Percentiles rank a stretch among this genome's conserved stretches.
These are phyloP conservation scores for Lucilia cuprina DNA, from an alignment of 1,140 invertebrate species.

Conservation along the genomic window DNA sequence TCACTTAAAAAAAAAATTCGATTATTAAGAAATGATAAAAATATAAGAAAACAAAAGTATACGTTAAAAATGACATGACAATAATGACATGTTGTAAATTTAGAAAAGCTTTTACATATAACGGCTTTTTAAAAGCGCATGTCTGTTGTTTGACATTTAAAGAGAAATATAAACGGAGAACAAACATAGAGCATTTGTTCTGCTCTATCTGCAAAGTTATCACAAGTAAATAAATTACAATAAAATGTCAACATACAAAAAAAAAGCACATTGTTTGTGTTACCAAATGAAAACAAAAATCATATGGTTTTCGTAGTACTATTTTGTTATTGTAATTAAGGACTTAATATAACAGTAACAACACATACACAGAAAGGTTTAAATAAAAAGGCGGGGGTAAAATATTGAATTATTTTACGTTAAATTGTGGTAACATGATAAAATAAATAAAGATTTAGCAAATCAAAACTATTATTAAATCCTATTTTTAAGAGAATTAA, in stretches of 20 bases:
- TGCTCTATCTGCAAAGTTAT: neutral
- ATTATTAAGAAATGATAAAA: neutral
- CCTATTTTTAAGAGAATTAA: too few relatives aligned
- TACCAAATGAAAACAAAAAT: conserved; percentile 31
- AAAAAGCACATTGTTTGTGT: neutral
- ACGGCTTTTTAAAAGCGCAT: neutral
- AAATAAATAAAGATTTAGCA: too few relatives aligned
- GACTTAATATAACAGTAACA: neutral
- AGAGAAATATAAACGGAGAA: neutral
- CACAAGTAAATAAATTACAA: neutral
- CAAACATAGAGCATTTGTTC: too few relatives aligned
- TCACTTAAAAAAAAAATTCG: neutral
- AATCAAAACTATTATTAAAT: too few relatives aligned
- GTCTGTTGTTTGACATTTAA: neutral
- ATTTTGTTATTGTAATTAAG: conserved; percentile 18
- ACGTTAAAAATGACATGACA: neutral
- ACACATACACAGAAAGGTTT: neutral
- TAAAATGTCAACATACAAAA: neutral
- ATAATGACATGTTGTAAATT: neutral
- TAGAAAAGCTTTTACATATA: neutral
- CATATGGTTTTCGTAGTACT: neutral
- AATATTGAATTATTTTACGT: too few relatives aligned
- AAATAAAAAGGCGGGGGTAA: neutral
- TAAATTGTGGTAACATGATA: too few relatives aligned
- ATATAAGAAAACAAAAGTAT: neutral